A percentile compares a stretch with the other conserved stretches of the same genome.
phyloP scores from a whole-genome alignment of 2,888 invertebrate species.

The Aphodius granarius region DNA sequence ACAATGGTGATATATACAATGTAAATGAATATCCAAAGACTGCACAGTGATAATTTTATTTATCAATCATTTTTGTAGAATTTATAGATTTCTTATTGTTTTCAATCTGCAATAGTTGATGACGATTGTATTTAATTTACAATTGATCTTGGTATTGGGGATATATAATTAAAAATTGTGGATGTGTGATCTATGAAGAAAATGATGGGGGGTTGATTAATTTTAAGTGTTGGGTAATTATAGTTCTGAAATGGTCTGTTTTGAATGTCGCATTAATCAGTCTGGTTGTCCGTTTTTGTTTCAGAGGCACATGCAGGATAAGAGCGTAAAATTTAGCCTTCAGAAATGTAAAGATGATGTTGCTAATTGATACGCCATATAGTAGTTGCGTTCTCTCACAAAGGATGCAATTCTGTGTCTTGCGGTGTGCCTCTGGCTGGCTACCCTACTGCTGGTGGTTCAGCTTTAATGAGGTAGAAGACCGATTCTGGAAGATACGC shows the following conservation, averaged over 20 bases:
- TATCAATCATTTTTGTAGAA: too few relatives aligned
- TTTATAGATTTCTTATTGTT: too few relatives aligned
- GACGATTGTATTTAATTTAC: too few relatives aligned
- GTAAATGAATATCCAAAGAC: too few relatives aligned
- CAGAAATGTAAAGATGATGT: slow-evolving; percentile 31
- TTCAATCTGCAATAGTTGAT: too few relatives aligned
- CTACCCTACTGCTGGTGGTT: slow-evolving; percentile 47
- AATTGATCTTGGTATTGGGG: too few relatives aligned
- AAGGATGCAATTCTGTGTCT: slow-evolving; percentile 52
- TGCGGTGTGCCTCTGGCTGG: slow-evolving; percentile 56
- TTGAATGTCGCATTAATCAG: slow-evolving; percentile 50
- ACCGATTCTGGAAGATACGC: slow-evolving; percentile 52
- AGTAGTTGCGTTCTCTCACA: slow-evolving; percentile 46
- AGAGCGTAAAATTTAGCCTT: slow-evolving; percentile 56
- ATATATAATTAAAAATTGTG: too few relatives aligned
- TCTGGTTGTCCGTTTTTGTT: slow-evolving; percentile 62
- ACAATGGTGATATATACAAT: too few relatives aligned
- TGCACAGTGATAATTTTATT: too few relatives aligned
- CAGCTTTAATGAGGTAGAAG: slow-evolving; percentile 48
- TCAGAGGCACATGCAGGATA: slow-evolving; percentile 83
- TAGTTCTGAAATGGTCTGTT: neutral
- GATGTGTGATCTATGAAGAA: too few relatives aligned
- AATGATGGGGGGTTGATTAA: too few relatives aligned
- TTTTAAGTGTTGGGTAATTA: slow-evolving; percentile 44
- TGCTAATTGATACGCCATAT: slow-evolving; percentile 55